Conservation (phyloP, 2,113 vertebrate species). For the Bos indicus region DNA sequence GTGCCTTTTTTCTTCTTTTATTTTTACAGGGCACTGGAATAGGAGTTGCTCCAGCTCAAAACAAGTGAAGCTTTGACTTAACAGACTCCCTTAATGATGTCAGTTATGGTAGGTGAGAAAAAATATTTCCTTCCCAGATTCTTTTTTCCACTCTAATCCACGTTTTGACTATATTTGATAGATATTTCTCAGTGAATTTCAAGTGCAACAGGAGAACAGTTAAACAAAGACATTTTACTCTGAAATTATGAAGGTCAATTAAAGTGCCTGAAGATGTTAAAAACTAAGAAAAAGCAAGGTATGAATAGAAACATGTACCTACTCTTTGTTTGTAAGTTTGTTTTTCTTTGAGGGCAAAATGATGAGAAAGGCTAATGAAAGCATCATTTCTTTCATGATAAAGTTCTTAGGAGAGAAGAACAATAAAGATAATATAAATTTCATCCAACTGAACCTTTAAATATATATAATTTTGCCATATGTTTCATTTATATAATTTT, state of each 20-base stretch:
- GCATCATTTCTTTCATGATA: neutral
- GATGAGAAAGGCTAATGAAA: neutral
- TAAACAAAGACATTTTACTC: neutral
- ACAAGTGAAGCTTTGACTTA: neutral
- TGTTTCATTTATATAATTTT: neutral
- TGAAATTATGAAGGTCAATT: neutral
- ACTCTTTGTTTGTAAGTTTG: neutral
- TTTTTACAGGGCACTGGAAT: neutral
- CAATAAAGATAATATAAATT: neutral
- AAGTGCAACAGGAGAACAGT: neutral
- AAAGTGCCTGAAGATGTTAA: neutral
- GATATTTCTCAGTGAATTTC: neutral
- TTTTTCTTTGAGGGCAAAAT: neutral
- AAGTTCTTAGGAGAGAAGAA: neutral
- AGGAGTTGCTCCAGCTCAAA: neutral
- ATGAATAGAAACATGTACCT: neutral
- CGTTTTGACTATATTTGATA: neutral
- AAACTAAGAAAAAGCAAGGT: neutral
- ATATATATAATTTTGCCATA: neutral
- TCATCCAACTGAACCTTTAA: neutral
- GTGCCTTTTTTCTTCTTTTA: fast-evolving
- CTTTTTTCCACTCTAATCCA: neutral
- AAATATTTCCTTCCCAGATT: neutral
- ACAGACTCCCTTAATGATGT: neutral
- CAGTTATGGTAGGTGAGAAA: neutral